Evolutionary conservation across 2,888 invertebrate species (phyloP).

Genomic region (Epistrophe grossulariae): DNA sequence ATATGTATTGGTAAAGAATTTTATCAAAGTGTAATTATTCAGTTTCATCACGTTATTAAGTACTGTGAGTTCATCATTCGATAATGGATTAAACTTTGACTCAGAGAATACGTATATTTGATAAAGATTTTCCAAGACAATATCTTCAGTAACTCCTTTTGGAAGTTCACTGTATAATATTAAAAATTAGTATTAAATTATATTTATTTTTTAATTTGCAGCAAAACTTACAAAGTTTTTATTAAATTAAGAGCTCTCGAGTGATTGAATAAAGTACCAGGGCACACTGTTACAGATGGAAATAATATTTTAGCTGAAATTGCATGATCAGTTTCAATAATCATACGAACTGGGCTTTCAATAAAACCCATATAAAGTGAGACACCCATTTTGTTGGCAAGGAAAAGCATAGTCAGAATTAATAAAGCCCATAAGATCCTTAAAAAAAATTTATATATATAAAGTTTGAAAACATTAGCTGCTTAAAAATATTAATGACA

Average conservation of each 20-base stretch:
- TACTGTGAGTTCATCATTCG: slow-evolving; percentile 47
- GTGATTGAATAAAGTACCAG: slow-evolving; percentile 79
- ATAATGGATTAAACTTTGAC: slow-evolving; percentile 72
- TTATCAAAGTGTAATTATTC: slow-evolving; percentile 82
- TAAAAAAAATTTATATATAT: neutral
- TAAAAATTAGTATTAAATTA: neutral
- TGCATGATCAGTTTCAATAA: slow-evolving; percentile 85
- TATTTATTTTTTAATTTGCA: too few relatives aligned
- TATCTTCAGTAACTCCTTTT: neutral
- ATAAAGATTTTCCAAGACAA: slow-evolving; percentile 73
- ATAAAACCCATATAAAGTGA: slow-evolving; percentile 85
- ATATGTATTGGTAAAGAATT: slow-evolving; percentile 84
- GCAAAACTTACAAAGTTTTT: slow-evolving; percentile 8
- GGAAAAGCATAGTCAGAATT: slow-evolving; percentile 3
- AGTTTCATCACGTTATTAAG: slow-evolving; percentile 76
- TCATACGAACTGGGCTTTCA: slow-evolving; percentile 86
- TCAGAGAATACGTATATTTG: slow-evolving; percentile 79
- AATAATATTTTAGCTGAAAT: slow-evolving; percentile 83
- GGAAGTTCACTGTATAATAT: neutral
- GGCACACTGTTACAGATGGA: slow-evolving; percentile 85
- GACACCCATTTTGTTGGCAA: neutral
- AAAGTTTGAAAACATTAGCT: neutral
- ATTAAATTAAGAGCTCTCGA: slow-evolving; percentile 76
- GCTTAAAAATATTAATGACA: too few relatives aligned
- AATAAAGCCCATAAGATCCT: slow-evolving; percentile 12